Conservation (phyloP, 2,888 invertebrate genomes). For the Patella depressa region DNA sequence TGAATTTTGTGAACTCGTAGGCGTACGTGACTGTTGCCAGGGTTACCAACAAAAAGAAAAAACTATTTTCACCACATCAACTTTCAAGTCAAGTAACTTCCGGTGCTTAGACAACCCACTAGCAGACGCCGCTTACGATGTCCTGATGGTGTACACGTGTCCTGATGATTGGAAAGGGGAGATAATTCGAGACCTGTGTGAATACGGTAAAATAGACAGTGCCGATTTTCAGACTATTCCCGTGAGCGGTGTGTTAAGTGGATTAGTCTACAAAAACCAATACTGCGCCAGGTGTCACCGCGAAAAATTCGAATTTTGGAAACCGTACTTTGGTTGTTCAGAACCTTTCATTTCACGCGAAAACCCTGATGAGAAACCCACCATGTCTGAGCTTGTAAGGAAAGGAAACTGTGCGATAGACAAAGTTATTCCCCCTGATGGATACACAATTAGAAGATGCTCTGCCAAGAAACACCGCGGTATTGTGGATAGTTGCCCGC, state of each 20-base stretch:
- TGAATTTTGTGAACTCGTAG: neutral
- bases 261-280: constrained; percentile 44
- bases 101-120: neutral
- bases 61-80: neutral
- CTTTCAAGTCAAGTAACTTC: neutral
- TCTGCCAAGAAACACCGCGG: neutral
- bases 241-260: constrained; percentile 37
- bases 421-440: neutral
- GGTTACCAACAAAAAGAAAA: neutral
- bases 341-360: neutral
- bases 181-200: neutral
- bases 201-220: neutral
- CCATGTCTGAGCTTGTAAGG: neutral
- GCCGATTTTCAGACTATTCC: constrained; percentile 30
- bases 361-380: neutral
- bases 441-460: neutral
- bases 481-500: neutral
- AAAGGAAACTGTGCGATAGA: neutral
- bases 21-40: neutral
- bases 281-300: constrained; percentile 45
- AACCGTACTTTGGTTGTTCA: neutral
- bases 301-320: neutral
- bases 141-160: neutral
- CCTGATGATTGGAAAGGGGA: neutral
- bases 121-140: neutral